Conservation (phyloP, 2,113 vertebrate genomes). For the Ophiodon elongatus region DNA sequence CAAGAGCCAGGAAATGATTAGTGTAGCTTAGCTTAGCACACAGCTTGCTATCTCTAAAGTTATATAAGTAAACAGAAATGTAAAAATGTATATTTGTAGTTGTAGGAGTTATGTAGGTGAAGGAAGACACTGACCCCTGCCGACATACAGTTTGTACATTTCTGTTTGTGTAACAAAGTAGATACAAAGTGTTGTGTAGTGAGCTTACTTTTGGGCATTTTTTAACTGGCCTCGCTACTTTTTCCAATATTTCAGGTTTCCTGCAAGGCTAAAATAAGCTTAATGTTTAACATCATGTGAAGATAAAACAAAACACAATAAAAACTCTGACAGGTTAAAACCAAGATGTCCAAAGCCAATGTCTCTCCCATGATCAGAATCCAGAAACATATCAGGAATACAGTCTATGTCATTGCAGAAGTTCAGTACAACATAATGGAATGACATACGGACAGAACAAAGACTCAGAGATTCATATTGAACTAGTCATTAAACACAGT, state of each 20-base stretch:
- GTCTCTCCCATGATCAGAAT: background rate
- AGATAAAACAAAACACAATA: background rate
- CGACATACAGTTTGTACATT: no score
- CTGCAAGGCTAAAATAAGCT: background rate
- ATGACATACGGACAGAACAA: background rate
- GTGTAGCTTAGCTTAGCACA: background rate
- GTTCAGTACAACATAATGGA: background rate
- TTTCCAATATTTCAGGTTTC: background rate
- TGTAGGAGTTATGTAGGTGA: background rate
- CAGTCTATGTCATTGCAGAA: background rate
- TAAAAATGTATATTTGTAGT: background rate
- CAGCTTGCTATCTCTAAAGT: background rate
- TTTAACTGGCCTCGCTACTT: background rate
- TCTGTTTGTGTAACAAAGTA: background rate
- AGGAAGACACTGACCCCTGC: background rate
- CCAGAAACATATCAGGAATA: background rate
- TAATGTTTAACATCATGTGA: background rate
- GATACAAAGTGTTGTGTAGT: no score
- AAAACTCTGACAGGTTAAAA: background rate
- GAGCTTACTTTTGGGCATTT: background rate
- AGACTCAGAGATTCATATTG: background rate
- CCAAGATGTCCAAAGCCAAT: background rate
- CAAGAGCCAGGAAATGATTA: background rate
- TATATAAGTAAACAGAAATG: background rate
- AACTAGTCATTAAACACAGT: background rate